Evolutionary conservation across 2,113 vertebrate genomes (phyloP), one percentile per base, ranked within the genome.

Genomic region (Silurus glanis): DNA sequence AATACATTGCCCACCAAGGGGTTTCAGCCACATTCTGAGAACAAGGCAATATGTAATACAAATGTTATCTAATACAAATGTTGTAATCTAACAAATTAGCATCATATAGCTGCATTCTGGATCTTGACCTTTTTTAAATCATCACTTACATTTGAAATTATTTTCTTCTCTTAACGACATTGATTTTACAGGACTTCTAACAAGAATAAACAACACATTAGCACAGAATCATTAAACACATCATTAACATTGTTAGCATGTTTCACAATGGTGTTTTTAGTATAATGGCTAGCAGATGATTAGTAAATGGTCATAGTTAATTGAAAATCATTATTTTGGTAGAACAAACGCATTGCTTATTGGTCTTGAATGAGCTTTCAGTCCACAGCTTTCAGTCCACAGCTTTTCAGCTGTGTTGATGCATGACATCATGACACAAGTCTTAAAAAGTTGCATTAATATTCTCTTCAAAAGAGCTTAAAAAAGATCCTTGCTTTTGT

Each of bases 351-450:
- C 47, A 75, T 10, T 12, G 37, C 25, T 25, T 17, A 19, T 51
- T 49, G n/a, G 12, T 59, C 56, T n/a, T 17, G 6, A 72, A 71
- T 51, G 72, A 28, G 56, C 56, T 49, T 84, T 61, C 14, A 23
- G 51, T 25, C 28, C 3, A 9, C n/a, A 28, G 56, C 56, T 49
- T 84, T 61, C 14, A 23, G 51, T 25, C 28, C 3, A 9, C n/a
- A n/a, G n/a, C n/a, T n/a, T n/a, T n/a, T n/a, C n/a, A 25, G 19
- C 5, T 51, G 72, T 84, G 75, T 80, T 13, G 66, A 80, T 80
- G 75, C 49, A 80, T 64, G 75, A 80, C 75, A 71, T 69, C 66
- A n/a, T 66, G 66, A 25, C 10, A 8, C 13, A 78, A 62, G 21
- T 28, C 19, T 64, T 58, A 49, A 23, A 17, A 80, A 10, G n/a